Percentiles rank a stretch among this genome's conserved stretches.
These are phyloP conservation scores for Phrynosoma blainvillii DNA, from an alignment of 2,113 vertebrate species.

Conservation along the genomic window DNA sequence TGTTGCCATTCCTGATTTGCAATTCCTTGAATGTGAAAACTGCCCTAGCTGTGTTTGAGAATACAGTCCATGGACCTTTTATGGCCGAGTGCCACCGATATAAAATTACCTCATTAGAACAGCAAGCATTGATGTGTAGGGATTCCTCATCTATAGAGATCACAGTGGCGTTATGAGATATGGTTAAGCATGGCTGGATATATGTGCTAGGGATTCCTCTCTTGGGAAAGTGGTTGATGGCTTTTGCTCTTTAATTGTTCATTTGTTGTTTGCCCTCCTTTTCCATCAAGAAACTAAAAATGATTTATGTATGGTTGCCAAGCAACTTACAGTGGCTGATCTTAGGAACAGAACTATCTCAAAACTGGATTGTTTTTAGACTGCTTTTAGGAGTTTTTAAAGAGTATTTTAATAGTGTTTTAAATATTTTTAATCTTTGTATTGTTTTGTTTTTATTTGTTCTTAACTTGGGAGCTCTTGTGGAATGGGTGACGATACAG, in stretches of 20 bases:
- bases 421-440: too few species aligned
- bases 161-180: background rate
- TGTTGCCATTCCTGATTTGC: background rate
- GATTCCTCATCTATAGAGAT: constrained; percentile 1
- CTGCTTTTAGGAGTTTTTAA: too few species aligned
- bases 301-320: background rate
- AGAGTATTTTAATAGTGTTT: too few species aligned
- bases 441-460: too few species aligned
- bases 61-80: background rate
- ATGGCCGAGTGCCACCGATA: background rate
- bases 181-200: background rate
- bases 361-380: too few species aligned
- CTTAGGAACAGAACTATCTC: background rate
- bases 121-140: background rate
- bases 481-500: too few species aligned
- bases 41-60: background rate
- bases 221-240: background rate
- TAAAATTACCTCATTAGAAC: background rate
- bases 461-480: too few species aligned
- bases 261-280: background rate
- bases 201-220: background rate
- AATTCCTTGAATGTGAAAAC: constrained; percentile 30
- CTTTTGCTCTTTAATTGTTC: background rate
- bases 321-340: background rate
- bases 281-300: background rate